Percentiles rank a stretch among this genome's conserved stretches.
phyloP scores from a whole-genome alignment of 2,797 vertebrate species.

The Perodicticus potto region DNA sequence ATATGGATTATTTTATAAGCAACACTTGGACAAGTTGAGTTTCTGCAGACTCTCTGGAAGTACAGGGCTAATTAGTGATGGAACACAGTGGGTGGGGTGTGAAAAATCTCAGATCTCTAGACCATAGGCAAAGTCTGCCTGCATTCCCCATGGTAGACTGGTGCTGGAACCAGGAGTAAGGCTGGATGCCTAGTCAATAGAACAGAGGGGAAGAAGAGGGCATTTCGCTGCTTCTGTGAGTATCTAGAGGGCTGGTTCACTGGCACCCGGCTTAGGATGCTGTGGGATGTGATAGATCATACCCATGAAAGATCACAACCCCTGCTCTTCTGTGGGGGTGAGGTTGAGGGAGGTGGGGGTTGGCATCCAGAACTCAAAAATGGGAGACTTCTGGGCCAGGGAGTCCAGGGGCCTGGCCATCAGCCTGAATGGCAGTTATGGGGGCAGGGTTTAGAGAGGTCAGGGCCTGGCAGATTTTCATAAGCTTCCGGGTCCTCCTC shows the following conservation, averaged over 20 bases:
- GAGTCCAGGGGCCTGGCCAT: background rate
- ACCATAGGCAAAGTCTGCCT: too few species aligned
- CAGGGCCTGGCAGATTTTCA: background rate
- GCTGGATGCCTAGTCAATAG: background rate
- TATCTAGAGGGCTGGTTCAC: too few species aligned
- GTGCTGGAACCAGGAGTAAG: background rate
- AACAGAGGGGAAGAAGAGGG: too few species aligned
- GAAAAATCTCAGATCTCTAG: background rate
- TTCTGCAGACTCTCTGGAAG: background rate
- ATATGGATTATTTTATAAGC: background rate
- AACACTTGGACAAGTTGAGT: background rate
- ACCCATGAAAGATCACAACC: background rate
- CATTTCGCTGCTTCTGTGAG: accelerated
- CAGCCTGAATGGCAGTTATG: background rate
- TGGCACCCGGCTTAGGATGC: accelerated
- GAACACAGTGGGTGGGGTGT: background rate
- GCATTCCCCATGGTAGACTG: accelerated
- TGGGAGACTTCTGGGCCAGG: background rate
- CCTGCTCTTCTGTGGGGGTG: background rate
- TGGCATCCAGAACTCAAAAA: background rate
- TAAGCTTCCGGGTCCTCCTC: background rate
- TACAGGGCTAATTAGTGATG: background rate
- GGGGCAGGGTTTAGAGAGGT: too few species aligned
- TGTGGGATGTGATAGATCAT: background rate
- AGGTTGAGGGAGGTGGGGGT: background rate